Evolutionary conservation across 1,140 invertebrate genomes (phyloP).

Genomic region (Diorhabda elongata): DNA sequence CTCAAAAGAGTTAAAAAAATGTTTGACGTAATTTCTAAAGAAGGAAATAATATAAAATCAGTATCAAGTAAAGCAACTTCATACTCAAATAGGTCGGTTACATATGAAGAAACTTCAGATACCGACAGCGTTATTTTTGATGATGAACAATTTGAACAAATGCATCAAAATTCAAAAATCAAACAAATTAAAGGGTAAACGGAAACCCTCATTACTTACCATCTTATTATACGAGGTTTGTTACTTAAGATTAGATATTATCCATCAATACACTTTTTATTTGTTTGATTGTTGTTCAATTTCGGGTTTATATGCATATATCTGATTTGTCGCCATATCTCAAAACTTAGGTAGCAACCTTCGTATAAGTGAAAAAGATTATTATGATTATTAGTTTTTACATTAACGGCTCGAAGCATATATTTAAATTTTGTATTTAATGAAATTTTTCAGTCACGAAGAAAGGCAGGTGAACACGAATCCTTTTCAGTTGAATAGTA

Average conservation of each 20-base stretch:
- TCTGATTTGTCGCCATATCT: no score
- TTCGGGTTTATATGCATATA: no score
- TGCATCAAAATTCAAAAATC: not conserved
- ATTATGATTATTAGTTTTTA: not conserved
- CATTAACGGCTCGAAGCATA: not conserved
- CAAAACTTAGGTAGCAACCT: no score
- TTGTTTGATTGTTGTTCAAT: no score
- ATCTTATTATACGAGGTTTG: no score
- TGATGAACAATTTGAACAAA: slow-evolving; percentile 16
- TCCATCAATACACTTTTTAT: no score
- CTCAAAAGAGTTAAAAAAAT: slow-evolving; percentile 11
- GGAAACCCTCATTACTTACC: no score
- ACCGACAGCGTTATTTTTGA: slow-evolving; percentile 16
- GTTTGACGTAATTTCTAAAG: slow-evolving; percentile 4
- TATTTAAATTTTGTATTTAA: slow-evolving; percentile 1
- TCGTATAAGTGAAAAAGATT: no score
- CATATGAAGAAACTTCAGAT: slow-evolving; percentile 12
- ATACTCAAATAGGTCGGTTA: not conserved
- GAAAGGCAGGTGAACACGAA: slow-evolving; percentile 8
- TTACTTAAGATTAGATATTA: no score
- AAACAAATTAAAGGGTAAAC: no score
- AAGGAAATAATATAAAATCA: not conserved
- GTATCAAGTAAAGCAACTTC: no score
- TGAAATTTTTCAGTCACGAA: not conserved
- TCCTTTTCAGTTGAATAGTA: slow-evolving; percentile 24